phyloP scores from a whole-genome alignment of 2,797 vertebrate species.

The Poeciliopsis gracilis region DNA sequence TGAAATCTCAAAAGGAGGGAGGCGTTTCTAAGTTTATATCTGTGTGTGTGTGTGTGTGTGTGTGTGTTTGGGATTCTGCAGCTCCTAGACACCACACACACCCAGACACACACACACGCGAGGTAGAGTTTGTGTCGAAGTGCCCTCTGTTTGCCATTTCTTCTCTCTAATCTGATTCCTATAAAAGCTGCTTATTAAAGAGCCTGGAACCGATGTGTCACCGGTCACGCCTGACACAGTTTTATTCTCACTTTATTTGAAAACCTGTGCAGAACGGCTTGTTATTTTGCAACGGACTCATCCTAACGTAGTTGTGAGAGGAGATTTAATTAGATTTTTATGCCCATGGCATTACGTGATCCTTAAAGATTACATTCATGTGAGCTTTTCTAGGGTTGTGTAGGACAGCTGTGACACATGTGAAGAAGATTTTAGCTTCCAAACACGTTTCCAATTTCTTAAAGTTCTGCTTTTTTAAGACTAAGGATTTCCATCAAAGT shows the following conservation, averaged over 20 bases:
- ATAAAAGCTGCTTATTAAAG: conserved; percentile 63
- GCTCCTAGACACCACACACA: conserved; percentile 1
- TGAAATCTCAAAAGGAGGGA: conserved; percentile 35
- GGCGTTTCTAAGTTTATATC: conserved; percentile 20
- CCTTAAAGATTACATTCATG: conserved; percentile 2
- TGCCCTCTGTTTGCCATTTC: conserved; percentile 25
- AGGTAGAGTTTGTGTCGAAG: conserved; percentile 20
- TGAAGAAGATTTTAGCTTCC: background rate
- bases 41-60: conserved; percentile 7
- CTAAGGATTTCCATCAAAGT: background rate
- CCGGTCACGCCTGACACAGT: background rate
- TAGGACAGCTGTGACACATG: background rate
- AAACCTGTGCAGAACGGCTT: background rate
- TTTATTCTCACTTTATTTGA: conserved; percentile 19
- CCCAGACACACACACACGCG: background rate
- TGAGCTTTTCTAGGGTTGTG: background rate
- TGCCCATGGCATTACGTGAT: background rate
- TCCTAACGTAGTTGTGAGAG: conserved; percentile 20
- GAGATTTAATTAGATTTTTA: conserved; percentile 28
- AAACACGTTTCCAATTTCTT: background rate
- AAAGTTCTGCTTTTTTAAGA: background rate
- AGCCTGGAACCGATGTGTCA: conserved; percentile 6
- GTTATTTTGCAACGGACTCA: conserved; percentile 42
- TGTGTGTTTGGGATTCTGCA: conserved; percentile 4
- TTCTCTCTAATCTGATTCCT: conserved; percentile 58